phyloP scores from a whole-genome alignment of 2,888 invertebrate genomes.

The Napeogenes inachia region DNA sequence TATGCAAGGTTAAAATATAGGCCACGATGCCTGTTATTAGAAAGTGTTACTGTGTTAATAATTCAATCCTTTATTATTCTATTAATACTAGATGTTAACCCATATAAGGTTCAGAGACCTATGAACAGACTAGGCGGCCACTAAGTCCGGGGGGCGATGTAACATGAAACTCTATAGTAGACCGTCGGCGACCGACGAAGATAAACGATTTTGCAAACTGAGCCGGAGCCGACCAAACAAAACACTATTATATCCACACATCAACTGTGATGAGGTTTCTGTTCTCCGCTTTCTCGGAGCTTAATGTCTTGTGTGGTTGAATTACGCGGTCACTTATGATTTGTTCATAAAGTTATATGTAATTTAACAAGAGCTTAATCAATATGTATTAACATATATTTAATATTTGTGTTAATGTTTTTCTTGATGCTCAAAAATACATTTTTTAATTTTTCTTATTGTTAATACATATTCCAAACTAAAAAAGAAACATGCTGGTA shows the following conservation, averaged over 20 bases:
- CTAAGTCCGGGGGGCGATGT: constrained; percentile 13
- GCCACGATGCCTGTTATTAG: background rate
- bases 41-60: background rate
- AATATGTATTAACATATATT: no score
- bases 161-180: constrained; percentile 25
- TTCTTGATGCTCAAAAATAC: no score
- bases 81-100: background rate
- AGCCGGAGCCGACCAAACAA: constrained; percentile 22
- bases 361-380: no score
- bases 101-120: constrained; percentile 9
- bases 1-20: no score
- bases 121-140: constrained; percentile 14
- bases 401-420: no score
- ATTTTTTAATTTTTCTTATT: no score
- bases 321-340: no score
- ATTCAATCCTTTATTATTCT: background rate
- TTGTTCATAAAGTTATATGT: no score
- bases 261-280: constrained; percentile 4
- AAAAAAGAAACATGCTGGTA: background rate
- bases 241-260: constrained; percentile 13
- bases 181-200: constrained; percentile 18
- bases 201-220: constrained; percentile 19
- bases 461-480: no score
- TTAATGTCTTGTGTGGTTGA: background rate
- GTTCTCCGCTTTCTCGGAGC: background rate